Evolutionary conservation across 2,888 invertebrate genomes (phyloP).

Genomic region (Drymonia ruficornis): DNA sequence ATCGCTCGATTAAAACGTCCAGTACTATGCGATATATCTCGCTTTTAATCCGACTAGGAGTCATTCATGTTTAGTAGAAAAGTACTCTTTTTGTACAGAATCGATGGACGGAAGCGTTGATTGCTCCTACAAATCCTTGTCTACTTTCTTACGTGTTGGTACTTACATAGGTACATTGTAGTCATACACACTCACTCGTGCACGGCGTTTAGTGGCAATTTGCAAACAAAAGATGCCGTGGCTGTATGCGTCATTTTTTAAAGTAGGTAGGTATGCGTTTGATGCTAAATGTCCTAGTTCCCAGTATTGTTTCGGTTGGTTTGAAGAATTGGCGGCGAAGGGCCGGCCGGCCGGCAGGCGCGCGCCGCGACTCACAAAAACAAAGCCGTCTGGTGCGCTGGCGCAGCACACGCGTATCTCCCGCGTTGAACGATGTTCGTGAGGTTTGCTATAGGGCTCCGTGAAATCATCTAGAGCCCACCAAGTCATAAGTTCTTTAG

Average conservation of each 20-base stretch:
- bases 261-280: conserved; percentile 41
- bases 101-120: conserved; percentile 20
- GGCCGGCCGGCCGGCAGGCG: conserved; percentile 57
- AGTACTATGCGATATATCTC: conserved; percentile 48
- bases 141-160: conserved; percentile 13
- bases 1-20: conserved; percentile 64
- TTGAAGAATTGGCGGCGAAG: conserved; percentile 66
- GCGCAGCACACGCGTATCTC: conserved; percentile 54
- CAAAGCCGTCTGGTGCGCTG: conserved; percentile 65
- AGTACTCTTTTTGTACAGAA: conserved; percentile 32
- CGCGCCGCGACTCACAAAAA: conserved; percentile 79
- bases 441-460: conserved; percentile 38
- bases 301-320: conserved; percentile 68
- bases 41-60: conserved; percentile 49
- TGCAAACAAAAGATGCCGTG: conserved; percentile 32
- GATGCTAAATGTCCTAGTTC: conserved; percentile 70
- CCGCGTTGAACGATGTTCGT: conserved; percentile 41
- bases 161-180: conserved; percentile 12
- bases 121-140: conserved; percentile 17
- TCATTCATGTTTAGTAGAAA: conserved; percentile 50
- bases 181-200: conserved; percentile 9
- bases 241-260: conserved; percentile 33
- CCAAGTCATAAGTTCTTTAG: conserved; percentile 5
- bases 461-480: conserved; percentile 38
- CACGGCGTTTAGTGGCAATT: conserved; percentile 18